phyloP scores from a whole-genome alignment of 2,797 vertebrate species.

The Falco concolor region DNA sequence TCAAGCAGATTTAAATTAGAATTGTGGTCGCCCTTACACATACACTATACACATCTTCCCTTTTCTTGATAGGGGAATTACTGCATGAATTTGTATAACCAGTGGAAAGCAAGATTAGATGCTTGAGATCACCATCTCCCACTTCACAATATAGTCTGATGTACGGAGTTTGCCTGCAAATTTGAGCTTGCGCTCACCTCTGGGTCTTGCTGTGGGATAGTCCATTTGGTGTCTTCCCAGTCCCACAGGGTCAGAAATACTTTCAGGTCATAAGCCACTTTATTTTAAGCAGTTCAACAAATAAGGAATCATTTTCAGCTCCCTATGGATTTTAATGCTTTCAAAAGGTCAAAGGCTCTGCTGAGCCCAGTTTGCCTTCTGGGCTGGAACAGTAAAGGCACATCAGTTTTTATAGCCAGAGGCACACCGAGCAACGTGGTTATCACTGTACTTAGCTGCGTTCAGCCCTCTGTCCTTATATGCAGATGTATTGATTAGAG shows the following conservation, averaged over 20 bases:
- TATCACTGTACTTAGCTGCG: accelerated
- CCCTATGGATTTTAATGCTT: constrained; percentile 33
- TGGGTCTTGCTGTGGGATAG: neutral
- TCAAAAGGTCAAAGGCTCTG: constrained; percentile 41
- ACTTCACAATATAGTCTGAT: neutral
- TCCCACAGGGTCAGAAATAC: constrained; percentile 35
- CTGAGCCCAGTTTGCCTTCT: constrained; percentile 12
- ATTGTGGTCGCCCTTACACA: neutral
- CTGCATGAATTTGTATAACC: neutral
- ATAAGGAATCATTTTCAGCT: constrained; percentile 19
- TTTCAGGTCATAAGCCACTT: constrained; percentile 20
- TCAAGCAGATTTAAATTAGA: neutral
- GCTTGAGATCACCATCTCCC: neutral
- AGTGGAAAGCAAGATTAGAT: neutral
- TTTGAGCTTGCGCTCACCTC: neutral
- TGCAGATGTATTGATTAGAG: accelerated
- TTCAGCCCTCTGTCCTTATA: neutral
- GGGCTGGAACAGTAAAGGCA: neutral
- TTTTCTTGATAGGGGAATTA: neutral
- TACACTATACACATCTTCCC: neutral
- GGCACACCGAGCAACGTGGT: neutral
- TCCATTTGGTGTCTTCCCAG: neutral
- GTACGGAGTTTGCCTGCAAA: neutral
- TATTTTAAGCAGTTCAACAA: constrained; percentile 37
- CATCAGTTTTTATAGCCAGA: neutral